phyloP scores from a whole-genome alignment of 2,113 vertebrate genomes.

The Taurulus bubalis region DNA sequence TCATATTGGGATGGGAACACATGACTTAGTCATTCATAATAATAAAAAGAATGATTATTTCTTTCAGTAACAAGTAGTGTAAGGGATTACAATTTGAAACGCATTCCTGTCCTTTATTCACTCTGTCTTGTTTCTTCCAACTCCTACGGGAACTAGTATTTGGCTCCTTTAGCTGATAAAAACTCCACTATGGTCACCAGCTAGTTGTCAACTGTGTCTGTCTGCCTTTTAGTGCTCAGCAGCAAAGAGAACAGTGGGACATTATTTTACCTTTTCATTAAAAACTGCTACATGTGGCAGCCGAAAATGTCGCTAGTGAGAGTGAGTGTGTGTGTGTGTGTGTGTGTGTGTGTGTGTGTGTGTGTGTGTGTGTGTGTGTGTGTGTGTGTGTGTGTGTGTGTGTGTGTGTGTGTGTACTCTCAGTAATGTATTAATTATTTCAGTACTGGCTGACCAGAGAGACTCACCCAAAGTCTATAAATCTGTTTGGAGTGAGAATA shows the following conservation, averaged over 20 bases:
- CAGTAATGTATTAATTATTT: constrained; percentile 70
- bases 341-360: neutral
- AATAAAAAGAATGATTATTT: neutral
- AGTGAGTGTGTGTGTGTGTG: neutral
- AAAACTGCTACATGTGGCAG: neutral
- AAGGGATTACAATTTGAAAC: neutral
- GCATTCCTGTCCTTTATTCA: neutral
- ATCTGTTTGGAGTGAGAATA: constrained; percentile 58
- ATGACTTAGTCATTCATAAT: neutral
- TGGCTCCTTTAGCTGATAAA: neutral
- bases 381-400: neutral
- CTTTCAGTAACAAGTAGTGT: neutral
- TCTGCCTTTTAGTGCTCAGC: neutral
- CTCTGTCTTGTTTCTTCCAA: neutral
- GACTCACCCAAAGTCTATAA: constrained; percentile 68
- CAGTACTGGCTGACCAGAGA: constrained; percentile 58
- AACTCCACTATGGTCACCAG: neutral
- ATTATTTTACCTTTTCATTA: neutral
- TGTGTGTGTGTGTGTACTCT: neutral
- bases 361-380: neutral
- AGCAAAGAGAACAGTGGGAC: neutral
- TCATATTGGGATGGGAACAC: neutral
- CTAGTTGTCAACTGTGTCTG: neutral
- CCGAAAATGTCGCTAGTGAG: neutral
- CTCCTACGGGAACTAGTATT: neutral